Evolutionary conservation across 2,888 invertebrate species (phyloP).

Genomic region (Volucella zonaria): DNA sequence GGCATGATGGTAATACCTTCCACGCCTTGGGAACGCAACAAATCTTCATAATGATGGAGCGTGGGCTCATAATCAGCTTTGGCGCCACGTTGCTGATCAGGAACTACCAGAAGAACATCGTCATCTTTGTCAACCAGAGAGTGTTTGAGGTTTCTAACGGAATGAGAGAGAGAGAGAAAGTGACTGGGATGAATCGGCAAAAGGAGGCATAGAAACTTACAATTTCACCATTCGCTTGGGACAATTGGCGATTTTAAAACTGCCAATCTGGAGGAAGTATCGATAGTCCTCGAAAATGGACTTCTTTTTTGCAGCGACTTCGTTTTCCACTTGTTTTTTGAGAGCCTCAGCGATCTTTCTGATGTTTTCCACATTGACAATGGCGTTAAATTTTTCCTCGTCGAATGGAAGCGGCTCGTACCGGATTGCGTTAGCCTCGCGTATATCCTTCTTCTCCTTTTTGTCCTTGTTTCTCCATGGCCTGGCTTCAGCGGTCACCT

Average conservation of each 20-base stretch:
- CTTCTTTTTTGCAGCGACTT: conserved; percentile 77
- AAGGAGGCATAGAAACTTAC: conserved; percentile 82
- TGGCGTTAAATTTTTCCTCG: conserved; percentile 77
- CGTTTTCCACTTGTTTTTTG: conserved; percentile 76
- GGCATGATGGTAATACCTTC: conserved; percentile 88
- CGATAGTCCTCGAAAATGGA: conserved; percentile 80
- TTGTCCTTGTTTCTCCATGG: not conserved
- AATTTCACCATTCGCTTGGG: conserved; percentile 85
- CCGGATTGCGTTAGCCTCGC: not conserved
- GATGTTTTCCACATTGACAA: conserved; percentile 77
- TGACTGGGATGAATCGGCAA: not conserved
- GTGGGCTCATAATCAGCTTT: conserved; percentile 90
- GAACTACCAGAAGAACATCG: conserved; percentile 90
- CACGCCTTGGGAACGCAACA: conserved; percentile 86
- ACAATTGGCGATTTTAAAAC: conserved; percentile 86
- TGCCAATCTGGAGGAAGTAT: conserved; percentile 79
- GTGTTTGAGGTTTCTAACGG: conserved; percentile 84
- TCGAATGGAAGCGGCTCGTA: conserved; percentile 77
- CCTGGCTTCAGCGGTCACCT: not conserved
- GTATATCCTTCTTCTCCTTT: conserved; percentile 11
- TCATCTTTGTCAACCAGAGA: conserved; percentile 86
- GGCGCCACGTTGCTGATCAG: conserved; percentile 88
- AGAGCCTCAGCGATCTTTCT: conserved; percentile 78
- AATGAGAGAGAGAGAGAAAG: conserved; percentile 25
- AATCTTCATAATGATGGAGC: conserved; percentile 88